A percentile compares a stretch with the other conserved stretches of the same genome.
These are phyloP conservation scores for Akabosia matsudoensis DNA, from an alignment of 1,140 invertebrate species.

Conservation along the genomic window DNA sequence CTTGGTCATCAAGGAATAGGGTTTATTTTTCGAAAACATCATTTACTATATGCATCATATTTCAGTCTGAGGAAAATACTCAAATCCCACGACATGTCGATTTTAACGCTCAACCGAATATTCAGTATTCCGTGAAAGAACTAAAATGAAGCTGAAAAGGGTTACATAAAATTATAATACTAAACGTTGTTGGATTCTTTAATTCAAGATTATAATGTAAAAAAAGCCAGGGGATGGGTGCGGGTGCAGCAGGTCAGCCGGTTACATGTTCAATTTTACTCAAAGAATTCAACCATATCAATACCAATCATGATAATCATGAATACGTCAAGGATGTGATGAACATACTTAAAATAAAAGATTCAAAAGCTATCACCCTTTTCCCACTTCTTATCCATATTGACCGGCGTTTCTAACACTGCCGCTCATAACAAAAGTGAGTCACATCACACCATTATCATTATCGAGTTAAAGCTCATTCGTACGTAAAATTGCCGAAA, in stretches of 20 bases:
- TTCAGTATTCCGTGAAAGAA: slow-evolving; percentile 9
- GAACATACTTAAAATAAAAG: neutral
- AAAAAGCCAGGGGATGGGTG: neutral
- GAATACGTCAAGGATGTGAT: neutral
- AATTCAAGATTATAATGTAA: neutral
- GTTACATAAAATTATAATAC: neutral
- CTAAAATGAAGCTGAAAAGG: neutral
- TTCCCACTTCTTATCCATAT: neutral
- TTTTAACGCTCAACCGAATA: neutral
- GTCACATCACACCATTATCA: neutral
- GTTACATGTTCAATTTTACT: slow-evolving; percentile 19
- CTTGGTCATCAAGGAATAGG: neutral
- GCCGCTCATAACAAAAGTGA: neutral
- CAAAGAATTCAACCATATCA: neutral
- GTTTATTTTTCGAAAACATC: no score
- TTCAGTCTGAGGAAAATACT: no score
- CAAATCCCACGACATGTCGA: neutral
- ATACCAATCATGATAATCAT: neutral
- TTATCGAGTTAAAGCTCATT: slow-evolving; percentile 17
- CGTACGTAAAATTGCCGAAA: slow-evolving; percentile 14
- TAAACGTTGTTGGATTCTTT: neutral
- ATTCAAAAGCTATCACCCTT: neutral
- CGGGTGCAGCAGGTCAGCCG: slow-evolving; percentile 20
- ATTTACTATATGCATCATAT: no score
- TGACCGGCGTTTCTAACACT: neutral